Percentiles rank a stretch among this genome's conserved stretches.
phyloP scores from a whole-genome alignment of 2,888 invertebrate genomes.

The Syritta pipiens region DNA sequence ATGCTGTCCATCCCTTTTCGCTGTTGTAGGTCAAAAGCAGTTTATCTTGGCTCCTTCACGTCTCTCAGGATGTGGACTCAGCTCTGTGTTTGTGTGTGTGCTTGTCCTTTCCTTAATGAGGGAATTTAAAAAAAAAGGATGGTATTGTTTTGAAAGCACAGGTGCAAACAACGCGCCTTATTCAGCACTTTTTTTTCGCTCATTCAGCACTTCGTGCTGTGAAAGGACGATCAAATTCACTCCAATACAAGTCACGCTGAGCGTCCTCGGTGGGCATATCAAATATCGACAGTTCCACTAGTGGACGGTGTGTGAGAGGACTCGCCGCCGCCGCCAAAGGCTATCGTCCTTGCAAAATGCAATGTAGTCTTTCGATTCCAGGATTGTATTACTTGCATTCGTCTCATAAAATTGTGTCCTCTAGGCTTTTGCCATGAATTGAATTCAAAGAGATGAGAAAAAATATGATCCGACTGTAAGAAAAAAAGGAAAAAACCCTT shows the following conservation, averaged over 20 bases:
- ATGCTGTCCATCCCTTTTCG: not conserved
- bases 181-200: not conserved
- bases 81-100: not conserved
- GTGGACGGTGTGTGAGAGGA: not conserved
- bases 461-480: too few species aligned
- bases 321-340: not conserved
- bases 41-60: not conserved
- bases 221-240: too few species aligned
- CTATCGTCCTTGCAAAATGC: slow-evolving; percentile 43
- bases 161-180: not conserved
- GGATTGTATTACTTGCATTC: slow-evolving; percentile 20
- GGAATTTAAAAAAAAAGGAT: too few species aligned
- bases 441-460: too few species aligned
- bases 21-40: not conserved
- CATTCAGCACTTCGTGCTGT: too few species aligned
- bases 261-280: not conserved
- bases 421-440: slow-evolving; percentile 28
- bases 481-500: too few species aligned
- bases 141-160: not conserved
- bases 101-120: not conserved
- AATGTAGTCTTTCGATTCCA: slow-evolving; percentile 28
- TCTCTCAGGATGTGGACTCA: not conserved
- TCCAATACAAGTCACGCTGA: too few species aligned
- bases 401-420: slow-evolving; percentile 46
- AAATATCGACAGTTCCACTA: not conserved